phyloP scores from a whole-genome alignment of 2,113 vertebrate genomes.

The Pomatorhinus ruficollis region DNA sequence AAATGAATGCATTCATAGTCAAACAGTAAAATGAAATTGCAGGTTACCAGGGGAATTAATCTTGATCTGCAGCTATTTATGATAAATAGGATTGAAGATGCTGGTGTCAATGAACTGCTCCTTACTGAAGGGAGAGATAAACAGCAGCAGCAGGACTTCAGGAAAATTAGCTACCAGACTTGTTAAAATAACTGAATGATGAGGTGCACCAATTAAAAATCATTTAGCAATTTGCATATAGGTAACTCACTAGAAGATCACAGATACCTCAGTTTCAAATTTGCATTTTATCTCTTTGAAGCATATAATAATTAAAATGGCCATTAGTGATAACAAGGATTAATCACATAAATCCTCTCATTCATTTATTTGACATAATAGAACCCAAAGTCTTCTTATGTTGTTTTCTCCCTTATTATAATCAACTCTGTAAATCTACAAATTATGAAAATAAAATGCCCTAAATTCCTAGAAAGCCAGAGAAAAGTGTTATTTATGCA shows the following conservation, averaged over 20 bases:
- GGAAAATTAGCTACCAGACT: conserved; percentile 6
- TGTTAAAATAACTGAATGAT: conserved; percentile 8
- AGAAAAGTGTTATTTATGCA: background rate
- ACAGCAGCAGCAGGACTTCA: background rate
- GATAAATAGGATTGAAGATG: conserved; percentile 6
- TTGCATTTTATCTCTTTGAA: background rate
- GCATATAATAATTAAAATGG: background rate
- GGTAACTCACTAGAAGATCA: background rate
- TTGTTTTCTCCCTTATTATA: background rate
- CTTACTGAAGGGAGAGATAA: background rate
- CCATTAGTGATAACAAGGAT: background rate
- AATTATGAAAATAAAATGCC: background rate
- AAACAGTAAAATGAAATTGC: conserved; percentile 38
- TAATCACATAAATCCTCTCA: background rate
- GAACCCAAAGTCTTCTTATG: background rate
- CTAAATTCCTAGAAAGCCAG: background rate
- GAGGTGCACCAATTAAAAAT: conserved; percentile 10
- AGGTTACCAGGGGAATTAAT: conserved; percentile 43
- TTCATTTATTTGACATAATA: background rate
- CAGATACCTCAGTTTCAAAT: background rate
- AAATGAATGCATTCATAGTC: conserved; percentile 6
- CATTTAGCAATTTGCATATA: background rate
- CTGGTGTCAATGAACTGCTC: background rate
- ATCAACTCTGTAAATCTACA: background rate
- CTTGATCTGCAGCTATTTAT: conserved; percentile 50